Percentiles rank a stretch among this genome's conserved stretches.
Conservation (phyloP, 2,113 vertebrate genomes). For the Hemiprocne comata region DNA sequence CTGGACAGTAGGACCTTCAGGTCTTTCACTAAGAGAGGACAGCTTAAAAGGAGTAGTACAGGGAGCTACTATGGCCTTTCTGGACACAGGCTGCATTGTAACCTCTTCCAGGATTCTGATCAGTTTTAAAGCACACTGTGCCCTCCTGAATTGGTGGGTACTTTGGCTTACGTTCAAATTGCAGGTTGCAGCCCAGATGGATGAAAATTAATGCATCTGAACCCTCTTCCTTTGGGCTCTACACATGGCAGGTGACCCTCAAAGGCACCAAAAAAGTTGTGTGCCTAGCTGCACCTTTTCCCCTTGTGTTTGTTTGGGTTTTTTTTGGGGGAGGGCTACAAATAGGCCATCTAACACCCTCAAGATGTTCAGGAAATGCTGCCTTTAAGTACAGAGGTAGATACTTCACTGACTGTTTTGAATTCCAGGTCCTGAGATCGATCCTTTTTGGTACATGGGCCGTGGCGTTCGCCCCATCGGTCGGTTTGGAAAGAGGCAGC, state of each 20-base stretch:
- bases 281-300: not conserved
- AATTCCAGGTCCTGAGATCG: constrained; percentile 87
- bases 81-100: not conserved
- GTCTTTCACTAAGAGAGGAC: not conserved
- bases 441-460: constrained; percentile 90
- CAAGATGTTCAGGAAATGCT: not conserved
- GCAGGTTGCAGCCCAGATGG: not conserved
- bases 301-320: not conserved
- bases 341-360: not conserved
- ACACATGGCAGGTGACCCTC: not conserved
- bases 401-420: not conserved
- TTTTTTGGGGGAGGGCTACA: not conserved
- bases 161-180: not conserved
- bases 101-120: not conserved
- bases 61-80: not conserved
- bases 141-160: not conserved
- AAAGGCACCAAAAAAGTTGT: not conserved
- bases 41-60: not conserved
- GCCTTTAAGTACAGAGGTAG: not conserved
- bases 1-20: not conserved
- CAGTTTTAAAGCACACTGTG: not conserved
- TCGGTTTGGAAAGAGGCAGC: constrained; percentile 88
- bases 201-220: not conserved
- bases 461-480: constrained; percentile 90
- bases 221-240: not conserved